A percentile compares a stretch with the other conserved stretches of the same genome.
These are phyloP conservation scores for Etia nguti DNA, from an alignment of 2,113 vertebrate genomes.

Conservation along the genomic window DNA sequence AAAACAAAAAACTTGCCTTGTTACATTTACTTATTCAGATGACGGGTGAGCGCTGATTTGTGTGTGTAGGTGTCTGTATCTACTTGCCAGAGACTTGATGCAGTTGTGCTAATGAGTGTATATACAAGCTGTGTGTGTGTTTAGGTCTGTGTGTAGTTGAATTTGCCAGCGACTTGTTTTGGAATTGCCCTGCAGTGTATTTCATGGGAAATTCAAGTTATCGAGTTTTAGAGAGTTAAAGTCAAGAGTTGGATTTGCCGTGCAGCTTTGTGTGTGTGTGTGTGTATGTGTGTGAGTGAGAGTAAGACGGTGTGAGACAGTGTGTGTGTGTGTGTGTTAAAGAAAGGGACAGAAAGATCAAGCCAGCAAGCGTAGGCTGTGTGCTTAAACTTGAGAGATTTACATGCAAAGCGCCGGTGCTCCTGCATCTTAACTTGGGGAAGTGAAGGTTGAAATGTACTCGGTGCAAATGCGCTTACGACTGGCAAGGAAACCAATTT, in stretches of 20 bases:
- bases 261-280: conserved; percentile 21
- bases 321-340: background rate
- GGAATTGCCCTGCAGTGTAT: conserved; percentile 34
- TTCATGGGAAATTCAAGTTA: conserved; percentile 41
- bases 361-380: conserved; percentile 58
- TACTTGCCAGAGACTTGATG: background rate
- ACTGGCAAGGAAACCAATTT: conserved; percentile 66
- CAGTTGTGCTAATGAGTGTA: background rate
- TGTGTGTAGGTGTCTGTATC: background rate
- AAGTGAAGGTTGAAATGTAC: conserved; percentile 70
- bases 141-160: background rate
- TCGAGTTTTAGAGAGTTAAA: conserved; percentile 43
- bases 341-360: conserved; percentile 23
- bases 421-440: conserved; percentile 65
- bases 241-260: conserved; percentile 46
- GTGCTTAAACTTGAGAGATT: conserved; percentile 67
- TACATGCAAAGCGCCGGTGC: conserved; percentile 60
- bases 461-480: conserved; percentile 63
- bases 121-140: background rate
- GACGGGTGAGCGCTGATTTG: background rate
- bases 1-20: background rate
- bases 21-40: background rate
- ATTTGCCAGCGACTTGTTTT: conserved; percentile 25
- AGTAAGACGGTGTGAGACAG: background rate
- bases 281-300: background rate